Evolutionary conservation across 1,140 invertebrate species (phyloP), one percentile per base, ranked within the genome.

Genomic region (Papilio xuthus): DNA sequence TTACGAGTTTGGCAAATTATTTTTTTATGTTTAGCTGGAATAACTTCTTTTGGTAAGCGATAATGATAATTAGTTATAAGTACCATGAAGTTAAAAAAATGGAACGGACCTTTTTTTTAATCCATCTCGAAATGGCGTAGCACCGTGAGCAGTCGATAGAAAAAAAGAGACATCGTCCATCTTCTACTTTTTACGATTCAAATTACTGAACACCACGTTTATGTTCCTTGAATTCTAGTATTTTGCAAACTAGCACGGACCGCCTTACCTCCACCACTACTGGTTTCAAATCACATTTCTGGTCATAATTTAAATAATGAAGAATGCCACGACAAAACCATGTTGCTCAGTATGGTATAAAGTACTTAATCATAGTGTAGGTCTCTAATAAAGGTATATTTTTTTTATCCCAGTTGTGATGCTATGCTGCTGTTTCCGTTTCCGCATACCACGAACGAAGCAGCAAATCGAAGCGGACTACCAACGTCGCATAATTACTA

Each of bases 381-480:
- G 50, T 20, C n/a, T n/a, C n/a, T n/a, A 53, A 53, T 53, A 53
- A 53, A n/a, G n/a, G 32, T 7, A 37, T 53, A 15, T 26, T 56
- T 32, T n/a, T 77, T 76, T 76, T 50, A 9, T 53, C 78, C 72
- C 67, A 96, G 96, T 97, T 70, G 96, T 98, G 77, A 95, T 97
- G 81, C 88, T 98, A 70, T 98, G 97, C 86, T 98, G 98, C 86
- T 98, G 98, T 84, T 95, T 98, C 71, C 96, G 96, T 77, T 97
- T 98, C 87, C 95, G 98, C 41, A 97, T 99, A 82, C 98, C 98
- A 2, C 95, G 98, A 32, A 98, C 98, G 0, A 98, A 98, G 88
- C 98, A 98, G 91, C 97, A 98, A 91, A 98, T 99, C 72, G 97
- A 98, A 89, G 97, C 97, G 0, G 97, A 99, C 93, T 98, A 97